Evolutionary conservation across 37 sponge, comb jelly and placozoan species (phyloP).

Genomic region (Geodia barretti): DNA sequence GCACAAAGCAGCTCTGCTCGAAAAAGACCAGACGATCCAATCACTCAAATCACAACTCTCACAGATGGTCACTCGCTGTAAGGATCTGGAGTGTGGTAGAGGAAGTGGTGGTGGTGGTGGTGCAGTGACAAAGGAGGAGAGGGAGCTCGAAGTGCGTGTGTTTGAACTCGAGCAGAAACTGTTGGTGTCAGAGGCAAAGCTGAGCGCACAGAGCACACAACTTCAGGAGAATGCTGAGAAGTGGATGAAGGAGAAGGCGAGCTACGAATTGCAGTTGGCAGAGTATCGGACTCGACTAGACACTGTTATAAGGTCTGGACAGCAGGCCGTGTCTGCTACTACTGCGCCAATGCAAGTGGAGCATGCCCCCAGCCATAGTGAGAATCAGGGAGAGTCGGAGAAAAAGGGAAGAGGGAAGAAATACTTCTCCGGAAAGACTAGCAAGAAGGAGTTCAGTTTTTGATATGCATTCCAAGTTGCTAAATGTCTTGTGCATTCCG

Average conservation of each 20-base stretch:
- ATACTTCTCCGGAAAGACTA: not conserved
- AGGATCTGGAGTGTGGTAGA: not conserved
- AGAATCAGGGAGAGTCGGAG: not conserved
- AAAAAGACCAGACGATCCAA: not conserved
- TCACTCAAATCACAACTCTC: not conserved
- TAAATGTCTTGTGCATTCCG: too few relatives aligned
- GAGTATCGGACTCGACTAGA: not conserved
- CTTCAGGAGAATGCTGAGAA: slow-evolving; percentile 12
- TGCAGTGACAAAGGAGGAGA: not conserved
- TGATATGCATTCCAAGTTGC: too few relatives aligned
- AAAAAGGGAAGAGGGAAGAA: not conserved
- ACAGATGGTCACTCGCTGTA: not conserved
- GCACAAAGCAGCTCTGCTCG: not conserved
- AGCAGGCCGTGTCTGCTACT: not conserved
- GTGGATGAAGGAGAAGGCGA: slow-evolving; percentile 22
- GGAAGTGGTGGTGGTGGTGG: not conserved
- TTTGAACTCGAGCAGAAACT: slow-evolving; percentile 8
- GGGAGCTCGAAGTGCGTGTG: not conserved
- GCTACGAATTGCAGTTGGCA: slow-evolving; percentile 26
- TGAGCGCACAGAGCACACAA: not conserved
- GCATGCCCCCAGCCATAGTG: not conserved
- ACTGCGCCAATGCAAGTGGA: not conserved
- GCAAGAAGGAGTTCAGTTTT: slow-evolving; percentile 6
- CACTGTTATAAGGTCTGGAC: not conserved
- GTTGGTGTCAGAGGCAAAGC: slow-evolving; percentile 8